These are phyloP conservation scores for Vesta saturnalis DNA, from an alignment of 2,888 invertebrate genomes.

Conservation along the genomic window DNA sequence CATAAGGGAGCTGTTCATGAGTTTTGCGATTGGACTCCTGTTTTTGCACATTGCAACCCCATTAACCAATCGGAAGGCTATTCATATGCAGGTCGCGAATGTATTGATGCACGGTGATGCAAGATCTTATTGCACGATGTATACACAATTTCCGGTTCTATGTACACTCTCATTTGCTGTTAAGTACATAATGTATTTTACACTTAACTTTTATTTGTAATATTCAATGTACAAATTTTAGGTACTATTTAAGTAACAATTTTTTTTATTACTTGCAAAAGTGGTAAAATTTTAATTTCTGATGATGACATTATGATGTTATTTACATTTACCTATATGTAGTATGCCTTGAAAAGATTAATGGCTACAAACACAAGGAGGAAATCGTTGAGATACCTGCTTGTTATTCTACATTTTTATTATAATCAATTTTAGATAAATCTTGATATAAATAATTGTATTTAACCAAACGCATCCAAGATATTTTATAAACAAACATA, in stretches of 20 bases:
- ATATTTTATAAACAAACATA: too few relatives aligned
- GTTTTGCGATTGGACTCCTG: conserved; percentile 29
- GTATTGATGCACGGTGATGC: conserved; percentile 41
- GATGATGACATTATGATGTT: neutral
- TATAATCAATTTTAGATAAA: too few relatives aligned
- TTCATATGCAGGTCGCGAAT: conserved; percentile 33
- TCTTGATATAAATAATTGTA: too few relatives aligned
- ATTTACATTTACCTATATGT: neutral
- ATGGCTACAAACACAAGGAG: neutral
- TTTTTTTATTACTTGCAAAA: neutral
- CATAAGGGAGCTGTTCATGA: conserved; percentile 27
- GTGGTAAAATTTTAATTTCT: too few relatives aligned
- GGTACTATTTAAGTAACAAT: too few relatives aligned
- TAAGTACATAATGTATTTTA: conserved; percentile 12
- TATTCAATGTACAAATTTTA: neutral
- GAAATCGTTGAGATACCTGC: neutral
- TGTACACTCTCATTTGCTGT: conserved; percentile 18
- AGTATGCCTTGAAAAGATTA: neutral
- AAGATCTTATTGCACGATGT: conserved; percentile 41
- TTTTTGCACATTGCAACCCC: conserved; percentile 36
- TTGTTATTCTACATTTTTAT: too few relatives aligned
- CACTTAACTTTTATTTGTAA: neutral
- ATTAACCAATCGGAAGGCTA: conserved; percentile 24
- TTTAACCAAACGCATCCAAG: too few relatives aligned
- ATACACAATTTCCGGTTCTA: conserved; percentile 37